Evolutionary conservation across 2,888 invertebrate genomes (phyloP), one percentile per base, ranked within the genome.

Genomic region (Eupithecia subfuscata): DNA sequence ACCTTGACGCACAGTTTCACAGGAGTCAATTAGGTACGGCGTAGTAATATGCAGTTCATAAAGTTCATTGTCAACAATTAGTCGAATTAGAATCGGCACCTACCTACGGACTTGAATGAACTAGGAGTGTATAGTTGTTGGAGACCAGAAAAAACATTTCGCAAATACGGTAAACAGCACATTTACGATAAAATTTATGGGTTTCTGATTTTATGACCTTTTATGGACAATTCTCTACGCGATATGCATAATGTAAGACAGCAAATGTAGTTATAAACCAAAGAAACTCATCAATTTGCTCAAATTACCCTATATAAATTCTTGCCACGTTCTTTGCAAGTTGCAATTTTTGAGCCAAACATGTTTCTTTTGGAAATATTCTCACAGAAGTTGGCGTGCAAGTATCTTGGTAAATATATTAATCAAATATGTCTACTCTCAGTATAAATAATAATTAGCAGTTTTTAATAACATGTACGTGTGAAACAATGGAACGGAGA

Each of bases 11-110:
- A 40, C 67, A 14, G 22, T 40, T 68, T n/a, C 22, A 64, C 30
- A 70, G 30, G 43, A 71, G 25, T 45, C 63, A 63, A 72, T 37
- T 73, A 63, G 71, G 18, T 73, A 70, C 67, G n/a, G 48, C 60
- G 48, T 78, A 69, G 75, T 79, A 80, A 82, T 43, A 82, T 76
- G 73, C 78, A 82, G 83, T 78, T 81, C 79, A 81, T 77, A 82
- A 81, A 82, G 86, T 85, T 86, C 86, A 87, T 81, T 84, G 86
- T 82, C 84, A 84, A 70, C 82, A 87, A 87, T 86, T 87, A 86
- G 76, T 72, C 75, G 70, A 81, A 82, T 84, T 79, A 77, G 48
- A 52, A 74, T 11, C 34, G 45, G 25, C 63, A 69, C 65, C 37
- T 25, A 37, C 18, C 18, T 40, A 22, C 18, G 34, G 37, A 30